phyloP scores from a whole-genome alignment of 2,113 vertebrate species.

The Candoia aspera region DNA sequence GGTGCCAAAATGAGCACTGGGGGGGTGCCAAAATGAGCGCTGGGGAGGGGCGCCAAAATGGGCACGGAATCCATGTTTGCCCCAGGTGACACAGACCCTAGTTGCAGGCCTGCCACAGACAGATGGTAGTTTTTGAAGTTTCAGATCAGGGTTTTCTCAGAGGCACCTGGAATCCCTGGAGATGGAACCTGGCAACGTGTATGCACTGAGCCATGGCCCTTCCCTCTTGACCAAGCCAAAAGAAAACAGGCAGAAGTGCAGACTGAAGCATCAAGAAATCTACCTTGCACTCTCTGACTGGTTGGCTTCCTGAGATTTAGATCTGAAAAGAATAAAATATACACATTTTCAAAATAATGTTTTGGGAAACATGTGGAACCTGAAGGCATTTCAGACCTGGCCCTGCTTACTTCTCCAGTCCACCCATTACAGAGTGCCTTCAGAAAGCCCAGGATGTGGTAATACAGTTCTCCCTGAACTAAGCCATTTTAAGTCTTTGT shows the following conservation, averaged over 20 bases:
- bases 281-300: neutral
- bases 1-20: too few relatives aligned
- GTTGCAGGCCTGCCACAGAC: too few relatives aligned
- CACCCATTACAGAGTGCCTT: neutral
- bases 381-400: neutral
- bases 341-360: neutral
- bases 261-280: neutral
- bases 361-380: neutral
- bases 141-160: neutral
- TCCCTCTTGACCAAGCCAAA: neutral
- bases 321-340: neutral
- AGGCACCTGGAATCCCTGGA: neutral
- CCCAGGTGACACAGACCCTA: too few relatives aligned
- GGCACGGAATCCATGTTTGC: too few relatives aligned
- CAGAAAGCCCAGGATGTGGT: neutral
- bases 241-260: neutral
- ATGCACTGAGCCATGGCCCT: neutral
- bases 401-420: neutral
- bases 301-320: neutral
- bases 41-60: too few relatives aligned
- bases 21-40: too few relatives aligned
- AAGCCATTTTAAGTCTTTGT: too few relatives aligned
- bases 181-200: neutral
- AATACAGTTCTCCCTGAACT: too few relatives aligned
- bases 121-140: neutral